Base-by-base conservation (phyloP, 23 tunicate genomes). In the Clavelina lepadiformis region DNA sequence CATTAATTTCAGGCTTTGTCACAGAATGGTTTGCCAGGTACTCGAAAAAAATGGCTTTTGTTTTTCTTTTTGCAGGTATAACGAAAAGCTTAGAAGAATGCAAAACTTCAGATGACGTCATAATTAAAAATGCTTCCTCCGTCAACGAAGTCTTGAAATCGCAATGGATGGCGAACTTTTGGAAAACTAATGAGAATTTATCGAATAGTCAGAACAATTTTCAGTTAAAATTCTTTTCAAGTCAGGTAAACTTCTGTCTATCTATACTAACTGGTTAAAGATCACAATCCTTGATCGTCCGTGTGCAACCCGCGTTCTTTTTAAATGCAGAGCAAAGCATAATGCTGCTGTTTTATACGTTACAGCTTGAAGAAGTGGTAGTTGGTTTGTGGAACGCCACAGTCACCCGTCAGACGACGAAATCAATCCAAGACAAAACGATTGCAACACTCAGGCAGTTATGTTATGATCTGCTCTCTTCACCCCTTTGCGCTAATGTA, bases 371-470 rank as follows among this genome's bases (percentile, higher is more conserved):
- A 29, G 75, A 74, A 60, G 75, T 68, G 3, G 68, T 56, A 22
- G 72, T 83, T 0, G 66, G 72, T 8, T 38, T 83, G 22, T 83
- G 91, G 91, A 83, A 83, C 60, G 74, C 64, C 0, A 75, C 82
- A 7, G 82, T 83, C 0, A 65, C 82, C 0, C 68, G 73, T 1
- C 71, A 83, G 19, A 49, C 69, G 61, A 72, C 61, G 7, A 83
- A 60, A 68, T 22, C 38, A 19, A 41, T 83, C 2, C 52, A 46
- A 3, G 63, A 58, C 26, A 33, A 51, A 19, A 58, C 53, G 5
- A 49, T 51, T 28, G 75, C 81, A 11, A 32, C 33, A 5, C 66
- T 83, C 4, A 82, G 91, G 5, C 91, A 83, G 23, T 63, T 83
- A 26, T 83, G 91, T 38, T 83, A 46, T 25, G 72, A 83, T 61